phyloP scores from a whole-genome alignment of 64 coral and sea anemone species.

The Montipora cactus region DNA sequence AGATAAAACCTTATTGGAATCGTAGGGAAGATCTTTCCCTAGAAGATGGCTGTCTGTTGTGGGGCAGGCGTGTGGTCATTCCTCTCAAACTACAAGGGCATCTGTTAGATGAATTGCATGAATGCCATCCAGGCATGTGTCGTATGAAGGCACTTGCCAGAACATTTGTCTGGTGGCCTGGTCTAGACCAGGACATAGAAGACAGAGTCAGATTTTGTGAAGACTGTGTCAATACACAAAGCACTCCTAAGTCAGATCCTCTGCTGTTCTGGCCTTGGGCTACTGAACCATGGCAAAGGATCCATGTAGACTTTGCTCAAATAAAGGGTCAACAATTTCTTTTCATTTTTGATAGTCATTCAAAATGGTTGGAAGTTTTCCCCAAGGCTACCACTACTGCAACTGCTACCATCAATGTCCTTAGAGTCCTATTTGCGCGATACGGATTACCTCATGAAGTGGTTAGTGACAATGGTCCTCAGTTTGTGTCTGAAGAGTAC shows the following conservation, averaged over 20 bases:
- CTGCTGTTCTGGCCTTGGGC: constrained; percentile 10
- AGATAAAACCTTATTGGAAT: no score
- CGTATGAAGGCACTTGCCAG: no score
- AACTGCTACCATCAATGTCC: background rate
- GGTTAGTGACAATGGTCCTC: constrained; percentile 20
- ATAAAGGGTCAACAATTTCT: constrained; percentile 24
- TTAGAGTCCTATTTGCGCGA: background rate
- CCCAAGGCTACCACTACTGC: background rate
- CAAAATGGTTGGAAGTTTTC: background rate
- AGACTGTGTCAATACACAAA: background rate
- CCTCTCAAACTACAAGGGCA: no score
- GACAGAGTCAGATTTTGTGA: no score
- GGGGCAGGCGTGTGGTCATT: no score
- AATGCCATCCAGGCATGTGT: no score
- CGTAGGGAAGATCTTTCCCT: no score
- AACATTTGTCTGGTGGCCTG: no score
- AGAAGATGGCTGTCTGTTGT: no score
- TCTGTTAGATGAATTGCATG: no score
- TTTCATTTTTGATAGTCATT: constrained; percentile 1
- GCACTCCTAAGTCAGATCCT: background rate
- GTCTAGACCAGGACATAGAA: no score
- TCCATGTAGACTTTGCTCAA: background rate
- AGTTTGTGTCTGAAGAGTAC: constrained; percentile 15
- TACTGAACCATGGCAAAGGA: constrained; percentile 14
- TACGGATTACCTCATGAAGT: background rate